Conservation (phyloP, 2,113 vertebrate species). For the Hylia prasina region DNA sequence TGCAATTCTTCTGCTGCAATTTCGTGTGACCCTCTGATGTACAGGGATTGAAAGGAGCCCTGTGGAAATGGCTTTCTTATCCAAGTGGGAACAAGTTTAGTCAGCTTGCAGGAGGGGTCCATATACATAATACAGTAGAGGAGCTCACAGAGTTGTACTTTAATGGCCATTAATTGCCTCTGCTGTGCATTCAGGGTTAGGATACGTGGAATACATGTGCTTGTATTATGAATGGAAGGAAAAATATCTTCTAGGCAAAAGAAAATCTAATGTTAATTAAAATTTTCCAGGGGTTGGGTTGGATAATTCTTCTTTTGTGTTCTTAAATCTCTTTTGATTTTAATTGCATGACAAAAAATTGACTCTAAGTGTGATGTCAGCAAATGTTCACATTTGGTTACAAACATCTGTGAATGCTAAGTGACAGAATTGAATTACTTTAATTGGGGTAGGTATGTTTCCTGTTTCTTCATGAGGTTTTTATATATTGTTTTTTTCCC, state of each 20-base stretch:
- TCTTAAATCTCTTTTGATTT: conserved; percentile 54
- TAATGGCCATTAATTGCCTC: conserved; percentile 25
- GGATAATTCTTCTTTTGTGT: not conserved
- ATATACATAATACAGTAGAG: not conserved
- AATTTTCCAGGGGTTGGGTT: not conserved
- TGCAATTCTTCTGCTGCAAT: not conserved
- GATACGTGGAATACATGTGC: not conserved
- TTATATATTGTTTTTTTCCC: not conserved
- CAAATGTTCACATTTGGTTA: conserved; percentile 13
- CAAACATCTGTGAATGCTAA: not conserved
- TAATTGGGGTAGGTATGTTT: not conserved
- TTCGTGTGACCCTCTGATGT: not conserved
- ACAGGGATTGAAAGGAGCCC: not conserved
- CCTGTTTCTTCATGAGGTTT: not conserved
- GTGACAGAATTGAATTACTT: not conserved
- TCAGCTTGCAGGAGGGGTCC: not conserved
- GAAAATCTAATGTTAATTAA: conserved; percentile 63
- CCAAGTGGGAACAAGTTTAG: conserved; percentile 8
- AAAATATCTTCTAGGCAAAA: conserved; percentile 9
- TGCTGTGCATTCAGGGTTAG: not conserved
- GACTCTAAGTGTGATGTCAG: not conserved
- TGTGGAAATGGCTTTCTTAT: conserved; percentile 11
- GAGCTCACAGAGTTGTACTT: not conserved
- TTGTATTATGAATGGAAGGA: conserved; percentile 19
- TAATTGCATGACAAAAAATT: conserved; percentile 25